Evolutionary conservation across 35 echinoderm and acorn worm genomes (phyloP).

Genomic region (Acanthaster planci): DNA sequence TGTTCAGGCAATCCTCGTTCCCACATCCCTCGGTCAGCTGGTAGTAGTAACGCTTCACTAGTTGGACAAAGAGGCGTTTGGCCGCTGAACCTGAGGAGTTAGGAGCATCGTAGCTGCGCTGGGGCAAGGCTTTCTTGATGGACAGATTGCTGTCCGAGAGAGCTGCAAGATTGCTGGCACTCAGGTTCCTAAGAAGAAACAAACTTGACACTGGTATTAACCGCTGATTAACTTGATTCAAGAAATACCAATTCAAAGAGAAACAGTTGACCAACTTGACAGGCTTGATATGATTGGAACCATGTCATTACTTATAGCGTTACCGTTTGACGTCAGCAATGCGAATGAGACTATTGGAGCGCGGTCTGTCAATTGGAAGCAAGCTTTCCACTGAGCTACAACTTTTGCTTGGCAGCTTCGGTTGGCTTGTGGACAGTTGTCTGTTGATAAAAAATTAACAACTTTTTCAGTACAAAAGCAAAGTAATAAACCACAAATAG

Average conservation of each 20-base stretch:
- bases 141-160: slow-evolving; percentile 92
- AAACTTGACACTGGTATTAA: background rate
- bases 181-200: slow-evolving; percentile 64
- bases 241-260: too few species aligned
- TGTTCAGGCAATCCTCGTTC: slow-evolving; percentile 65
- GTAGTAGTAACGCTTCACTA: slow-evolving; percentile 79
- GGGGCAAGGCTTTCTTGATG: slow-evolving; percentile 71
- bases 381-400: slow-evolving; percentile 54
- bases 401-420: slow-evolving; percentile 42
- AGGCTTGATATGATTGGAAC: background rate
- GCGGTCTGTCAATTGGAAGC: slow-evolving; percentile 10
- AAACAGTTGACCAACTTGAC: background rate
- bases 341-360: slow-evolving; percentile 69
- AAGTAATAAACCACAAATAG: too few species aligned
- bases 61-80: slow-evolving; percentile 69
- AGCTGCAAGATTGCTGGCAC: slow-evolving; percentile 95
- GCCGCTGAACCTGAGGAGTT: slow-evolving; percentile 59
- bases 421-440: slow-evolving; percentile 80
- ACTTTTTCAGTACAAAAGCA: too few species aligned
- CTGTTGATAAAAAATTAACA: slow-evolving; percentile 38
- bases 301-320: background rate
- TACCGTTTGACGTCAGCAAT: slow-evolving; percentile 67
- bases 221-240: too few species aligned
- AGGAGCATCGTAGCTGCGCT: slow-evolving; percentile 76
- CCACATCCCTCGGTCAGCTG: slow-evolving; percentile 92